Evolutionary conservation across 2,888 invertebrate species (phyloP), one percentile per base, ranked within the genome.

Genomic region (Fragum whitleyi): DNA sequence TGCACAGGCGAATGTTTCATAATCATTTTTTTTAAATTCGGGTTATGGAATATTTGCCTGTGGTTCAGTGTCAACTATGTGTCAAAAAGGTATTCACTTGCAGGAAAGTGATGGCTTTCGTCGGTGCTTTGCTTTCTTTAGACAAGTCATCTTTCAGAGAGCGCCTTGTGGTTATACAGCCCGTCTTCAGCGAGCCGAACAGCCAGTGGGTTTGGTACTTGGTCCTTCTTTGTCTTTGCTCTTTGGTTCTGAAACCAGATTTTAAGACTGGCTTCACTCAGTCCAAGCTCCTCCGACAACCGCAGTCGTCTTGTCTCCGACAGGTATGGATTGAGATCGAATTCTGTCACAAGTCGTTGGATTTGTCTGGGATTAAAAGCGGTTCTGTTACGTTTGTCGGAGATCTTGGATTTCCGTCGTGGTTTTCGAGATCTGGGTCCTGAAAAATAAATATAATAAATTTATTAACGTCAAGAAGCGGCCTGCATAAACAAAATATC

Each of bases 231-330:
- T 94, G 98, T 96, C 95, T 98, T 98, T 84, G 99, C 99, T 19
- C 98, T 95, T 94, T 98, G 98, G 95, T 98, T 98, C 97, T 96
- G 97, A 95, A 98, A 98, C 98, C 98, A 98, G 94, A 98, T 98
- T 95, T 98, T 98, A 89, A 96, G 99, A 95, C 99, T 99, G 0
- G 98, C 98, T 94, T 99, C 99, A 90, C 98, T 98, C 80, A 99
- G 95, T 0, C 97, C 97, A 77, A 99, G 95, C 91, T 98, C 98
- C 1, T 96, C 95, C n/a, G 98, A 98, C 85, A 99, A 95, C 86
- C 97, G 96, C 94, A 98, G 98, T 57, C 99, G 95, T 87, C 98
- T 95, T 80, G 97, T 95, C 94, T 99, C 99, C 0, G 98, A 98
- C 90, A 99, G 95, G 95, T 99, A 94, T 39, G 89, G 89, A 97